A percentile compares a stretch with the other conserved stretches of the same genome.
phyloP scores from a whole-genome alignment of 2,888 invertebrate species.

The Amphipoea oculea region DNA sequence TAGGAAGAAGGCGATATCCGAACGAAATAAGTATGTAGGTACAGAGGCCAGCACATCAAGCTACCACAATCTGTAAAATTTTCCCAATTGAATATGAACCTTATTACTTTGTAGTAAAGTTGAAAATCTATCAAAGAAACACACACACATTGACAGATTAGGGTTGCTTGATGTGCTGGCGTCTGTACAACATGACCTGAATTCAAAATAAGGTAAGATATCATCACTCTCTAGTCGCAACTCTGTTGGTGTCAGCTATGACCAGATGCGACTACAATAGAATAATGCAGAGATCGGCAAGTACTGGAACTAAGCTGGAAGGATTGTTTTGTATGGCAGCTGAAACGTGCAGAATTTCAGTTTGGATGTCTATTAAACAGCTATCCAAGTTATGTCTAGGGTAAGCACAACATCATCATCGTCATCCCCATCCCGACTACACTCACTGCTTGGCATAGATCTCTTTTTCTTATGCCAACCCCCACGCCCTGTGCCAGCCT shows the following conservation, averaged over 20 bases:
- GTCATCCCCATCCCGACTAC: background rate
- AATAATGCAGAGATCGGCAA: no score
- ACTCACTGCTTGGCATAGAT: background rate
- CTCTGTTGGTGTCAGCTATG: background rate
- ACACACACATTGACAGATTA: no score
- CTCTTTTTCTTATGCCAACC: background rate
- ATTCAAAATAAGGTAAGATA: background rate
- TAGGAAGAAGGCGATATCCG: background rate
- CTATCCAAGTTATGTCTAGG: background rate
- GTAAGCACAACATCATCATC: background rate
- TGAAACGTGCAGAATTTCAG: background rate
- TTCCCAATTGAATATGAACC: no score
- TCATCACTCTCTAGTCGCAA: background rate
- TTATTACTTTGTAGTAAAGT: no score
- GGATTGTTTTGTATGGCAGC: background rate
- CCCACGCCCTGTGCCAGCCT: background rate
- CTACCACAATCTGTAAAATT: no score
- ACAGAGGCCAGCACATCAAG: no score
- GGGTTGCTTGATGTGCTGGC: no score
- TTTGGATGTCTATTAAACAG: background rate
- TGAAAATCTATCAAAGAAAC: no score
- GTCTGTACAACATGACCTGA: background rate
- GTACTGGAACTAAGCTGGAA: background rate
- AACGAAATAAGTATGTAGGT: no score
- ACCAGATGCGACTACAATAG: background rate